Conservation (phyloP, 1,140 invertebrate species). For the Radopholus similis region DNA sequence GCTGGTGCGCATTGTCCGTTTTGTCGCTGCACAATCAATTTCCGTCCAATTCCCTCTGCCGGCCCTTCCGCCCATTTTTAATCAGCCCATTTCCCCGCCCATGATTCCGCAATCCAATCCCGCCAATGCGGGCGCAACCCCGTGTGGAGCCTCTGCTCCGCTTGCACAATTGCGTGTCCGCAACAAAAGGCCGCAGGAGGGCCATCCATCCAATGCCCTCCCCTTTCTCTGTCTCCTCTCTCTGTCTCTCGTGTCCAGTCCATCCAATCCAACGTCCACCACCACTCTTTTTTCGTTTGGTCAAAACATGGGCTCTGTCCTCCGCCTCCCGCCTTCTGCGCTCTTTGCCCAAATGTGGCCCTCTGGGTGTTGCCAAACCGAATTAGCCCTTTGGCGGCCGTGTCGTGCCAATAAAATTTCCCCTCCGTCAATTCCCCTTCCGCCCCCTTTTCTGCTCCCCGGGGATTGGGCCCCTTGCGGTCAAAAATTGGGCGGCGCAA, state of each 20-base stretch:
- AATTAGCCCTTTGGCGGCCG: not conserved
- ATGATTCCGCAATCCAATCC: too few relatives aligned
- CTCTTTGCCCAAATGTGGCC: not conserved
- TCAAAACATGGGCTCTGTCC: too few relatives aligned
- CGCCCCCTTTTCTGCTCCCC: not conserved
- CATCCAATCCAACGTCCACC: not conserved
- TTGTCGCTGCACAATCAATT: too few relatives aligned
- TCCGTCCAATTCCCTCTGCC: too few relatives aligned
- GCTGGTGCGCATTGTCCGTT: too few relatives aligned
- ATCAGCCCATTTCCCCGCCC: too few relatives aligned
- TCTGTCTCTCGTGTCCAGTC: not conserved
- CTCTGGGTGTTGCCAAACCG: not conserved
- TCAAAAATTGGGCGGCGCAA: conserved; percentile 9
- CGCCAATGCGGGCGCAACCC: too few relatives aligned
- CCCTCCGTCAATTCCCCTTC: not conserved
- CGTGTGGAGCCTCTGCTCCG: too few relatives aligned
- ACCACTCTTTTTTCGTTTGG: not conserved
- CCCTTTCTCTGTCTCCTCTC: not conserved
- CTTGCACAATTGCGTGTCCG: too few relatives aligned
- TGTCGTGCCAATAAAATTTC: not conserved
- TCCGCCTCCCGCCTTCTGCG: not conserved
- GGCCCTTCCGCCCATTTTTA: too few relatives aligned
- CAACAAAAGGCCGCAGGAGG: too few relatives aligned
- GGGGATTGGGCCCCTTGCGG: not conserved
- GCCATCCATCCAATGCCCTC: too few relatives aligned